These are phyloP conservation scores for Mellivora capensis DNA, from an alignment of 2,113 vertebrate genomes.

Conservation along the genomic window DNA sequence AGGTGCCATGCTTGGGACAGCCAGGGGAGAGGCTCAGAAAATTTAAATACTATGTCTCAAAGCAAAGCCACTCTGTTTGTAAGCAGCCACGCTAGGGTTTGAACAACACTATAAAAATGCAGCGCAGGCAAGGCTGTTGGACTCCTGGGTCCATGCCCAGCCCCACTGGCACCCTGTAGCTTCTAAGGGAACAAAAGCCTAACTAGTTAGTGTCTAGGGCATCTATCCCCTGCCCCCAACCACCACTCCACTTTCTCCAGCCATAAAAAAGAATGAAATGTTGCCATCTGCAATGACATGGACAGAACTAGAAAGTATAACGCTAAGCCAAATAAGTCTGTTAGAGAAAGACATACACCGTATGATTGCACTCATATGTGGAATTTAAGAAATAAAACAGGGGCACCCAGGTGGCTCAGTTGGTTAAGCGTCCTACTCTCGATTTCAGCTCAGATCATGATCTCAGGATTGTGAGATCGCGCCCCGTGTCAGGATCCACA, in stretches of 20 bases:
- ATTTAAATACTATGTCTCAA: background rate
- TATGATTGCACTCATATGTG: background rate
- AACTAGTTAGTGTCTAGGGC: fast-evolving
- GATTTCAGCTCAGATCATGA: background rate
- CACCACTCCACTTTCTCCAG: background rate
- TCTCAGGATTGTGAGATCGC: background rate
- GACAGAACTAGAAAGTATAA: background rate
- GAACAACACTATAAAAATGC: background rate
- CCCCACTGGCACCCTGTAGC: background rate
- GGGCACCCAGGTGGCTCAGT: background rate
- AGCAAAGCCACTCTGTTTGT: background rate
- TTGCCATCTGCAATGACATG: background rate
- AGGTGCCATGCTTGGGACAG: background rate
- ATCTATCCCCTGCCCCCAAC: background rate
- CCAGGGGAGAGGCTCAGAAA: background rate
- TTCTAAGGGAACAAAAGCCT: background rate
- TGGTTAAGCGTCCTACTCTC: background rate
- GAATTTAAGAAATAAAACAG: background rate
- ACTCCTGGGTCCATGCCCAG: background rate
- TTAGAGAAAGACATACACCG: background rate
- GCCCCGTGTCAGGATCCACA: background rate
- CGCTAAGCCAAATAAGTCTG: background rate
- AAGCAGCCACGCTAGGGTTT: background rate
- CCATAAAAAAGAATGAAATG: background rate
- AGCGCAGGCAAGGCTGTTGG: background rate